Base-by-base conservation (phyloP, 2,113 vertebrate species). In the Platichthys flesus region DNA sequence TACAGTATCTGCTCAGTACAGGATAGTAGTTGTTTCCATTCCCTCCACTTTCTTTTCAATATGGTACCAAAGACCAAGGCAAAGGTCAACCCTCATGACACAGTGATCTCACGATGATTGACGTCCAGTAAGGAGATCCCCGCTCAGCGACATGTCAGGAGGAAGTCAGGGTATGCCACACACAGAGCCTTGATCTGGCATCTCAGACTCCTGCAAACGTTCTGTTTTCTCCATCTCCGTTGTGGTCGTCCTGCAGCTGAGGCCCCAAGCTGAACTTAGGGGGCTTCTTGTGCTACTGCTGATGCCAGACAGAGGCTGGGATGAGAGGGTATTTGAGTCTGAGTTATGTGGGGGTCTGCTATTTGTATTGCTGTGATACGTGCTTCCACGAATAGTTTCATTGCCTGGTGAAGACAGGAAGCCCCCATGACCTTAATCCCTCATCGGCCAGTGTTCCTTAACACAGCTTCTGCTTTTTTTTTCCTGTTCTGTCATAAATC, bases 291-390 rank as follows among this genome's bases (percentile, higher is more conserved):
- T 72, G 40, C 74, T 67, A 55, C 62, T 70, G 72, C 56, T 75
- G 0, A 73, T 70, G 60, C 75, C 65, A 83, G 70, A 84, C 78
- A 85, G 83, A 74, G 74, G 64, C 73, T 76, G 79, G 83, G 71
- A 24, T 45, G 67, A 78, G 76, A 57, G 73, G 82, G 80, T 87
- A 85, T 92, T 76, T 87, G 59, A 87, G 88, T 90, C 79, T 68
- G 51, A 85, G 86, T 86, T 90, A 89, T 89, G 88, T 74, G 79
- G 70, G 67, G 5, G 5, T 73, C 56, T 74, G 81, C 90, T 94
- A 93, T 94, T 91, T 91, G 92, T 93, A 93, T 76, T 75, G 67
- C 52, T 9, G 78, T 90, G 88, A 89, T 83, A 82, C 71, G 83
- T 59, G 77, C 74, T 85, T 88, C 90, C 21, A 62, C 67, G 89